Conservation (phyloP, 1,140 invertebrate species). For the Euwallacea similis region DNA sequence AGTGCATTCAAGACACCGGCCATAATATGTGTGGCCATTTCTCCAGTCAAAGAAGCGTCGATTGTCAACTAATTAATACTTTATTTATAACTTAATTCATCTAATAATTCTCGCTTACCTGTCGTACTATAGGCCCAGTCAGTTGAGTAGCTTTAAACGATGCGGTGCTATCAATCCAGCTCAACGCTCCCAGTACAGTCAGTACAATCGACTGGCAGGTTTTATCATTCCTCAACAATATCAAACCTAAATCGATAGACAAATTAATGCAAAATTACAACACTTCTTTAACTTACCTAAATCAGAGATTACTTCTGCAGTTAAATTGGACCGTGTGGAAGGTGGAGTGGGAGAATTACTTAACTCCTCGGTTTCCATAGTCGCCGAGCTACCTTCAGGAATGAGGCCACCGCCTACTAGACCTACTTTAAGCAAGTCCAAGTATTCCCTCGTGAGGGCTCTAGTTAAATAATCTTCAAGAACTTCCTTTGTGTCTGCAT, state of each 20-base stretch:
- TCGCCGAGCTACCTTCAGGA: slow-evolving; percentile 54
- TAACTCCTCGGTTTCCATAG: slow-evolving; percentile 71
- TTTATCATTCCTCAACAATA: slow-evolving; percentile 65
- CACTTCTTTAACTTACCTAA: slow-evolving; percentile 59
- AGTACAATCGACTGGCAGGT: slow-evolving; percentile 67
- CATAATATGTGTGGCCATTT: slow-evolving; percentile 70
- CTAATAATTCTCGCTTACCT: slow-evolving; percentile 25
- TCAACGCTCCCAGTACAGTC: slow-evolving; percentile 70
- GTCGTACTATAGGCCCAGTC: slow-evolving; percentile 57
- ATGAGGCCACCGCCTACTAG: slow-evolving; percentile 57
- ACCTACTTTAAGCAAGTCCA: slow-evolving; percentile 74
- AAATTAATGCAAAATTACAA: neutral
- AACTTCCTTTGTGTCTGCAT: slow-evolving; percentile 82
- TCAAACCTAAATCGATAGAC: slow-evolving; percentile 41
- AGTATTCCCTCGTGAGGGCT: slow-evolving; percentile 82
- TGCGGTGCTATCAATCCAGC: slow-evolving; percentile 81
- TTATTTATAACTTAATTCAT: slow-evolving; percentile 43
- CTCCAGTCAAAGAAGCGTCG: slow-evolving; percentile 63
- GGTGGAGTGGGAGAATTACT: slow-evolving; percentile 59
- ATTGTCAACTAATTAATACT: slow-evolving; percentile 52
- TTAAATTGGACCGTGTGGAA: slow-evolving; percentile 58
- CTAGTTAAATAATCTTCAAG: slow-evolving; percentile 86
- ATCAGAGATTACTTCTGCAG: slow-evolving; percentile 71
- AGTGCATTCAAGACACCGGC: slow-evolving; percentile 73
- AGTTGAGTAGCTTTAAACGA: slow-evolving; percentile 75